Conservation (phyloP, 2,888 invertebrate genomes). For the Callimorpha dominula region DNA sequence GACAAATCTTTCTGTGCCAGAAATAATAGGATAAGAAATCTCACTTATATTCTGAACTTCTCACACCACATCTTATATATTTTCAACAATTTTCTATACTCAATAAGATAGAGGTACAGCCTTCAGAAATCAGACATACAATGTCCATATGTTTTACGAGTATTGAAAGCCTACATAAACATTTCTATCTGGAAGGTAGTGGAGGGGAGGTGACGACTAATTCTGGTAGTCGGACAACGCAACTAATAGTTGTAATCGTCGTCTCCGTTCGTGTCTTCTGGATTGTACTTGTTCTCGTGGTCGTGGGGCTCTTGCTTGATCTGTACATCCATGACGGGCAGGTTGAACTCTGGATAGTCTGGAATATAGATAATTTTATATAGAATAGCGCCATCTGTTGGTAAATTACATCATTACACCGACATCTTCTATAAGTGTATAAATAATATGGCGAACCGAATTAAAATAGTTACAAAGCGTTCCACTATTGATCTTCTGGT, state of each 20-base stretch:
- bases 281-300: slow-evolving; percentile 91
- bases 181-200: neutral
- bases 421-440: too few relatives aligned
- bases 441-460: too few relatives aligned
- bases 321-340: slow-evolving; percentile 87
- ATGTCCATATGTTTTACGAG: neutral
- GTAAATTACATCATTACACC: too few relatives aligned
- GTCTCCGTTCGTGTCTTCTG: slow-evolving; percentile 81
- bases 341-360: slow-evolving; percentile 88
- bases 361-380: slow-evolving; percentile 5
- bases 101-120: too few relatives aligned
- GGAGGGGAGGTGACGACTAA: neutral
- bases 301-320: slow-evolving; percentile 89
- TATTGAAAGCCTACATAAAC: neutral
- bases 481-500: too few relatives aligned
- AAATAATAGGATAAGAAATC: too few relatives aligned
- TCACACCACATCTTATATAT: too few relatives aligned
- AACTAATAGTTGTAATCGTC: slow-evolving; percentile 67
- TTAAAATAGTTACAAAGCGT: too few relatives aligned
- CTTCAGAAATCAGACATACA: too few relatives aligned
- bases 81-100: too few relatives aligned
- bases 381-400: neutral
- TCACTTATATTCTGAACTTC: too few relatives aligned
- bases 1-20: too few relatives aligned
- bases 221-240: neutral